Conservation (phyloP, 1,140 invertebrate genomes). For the Lanistes nyassanus region DNA sequence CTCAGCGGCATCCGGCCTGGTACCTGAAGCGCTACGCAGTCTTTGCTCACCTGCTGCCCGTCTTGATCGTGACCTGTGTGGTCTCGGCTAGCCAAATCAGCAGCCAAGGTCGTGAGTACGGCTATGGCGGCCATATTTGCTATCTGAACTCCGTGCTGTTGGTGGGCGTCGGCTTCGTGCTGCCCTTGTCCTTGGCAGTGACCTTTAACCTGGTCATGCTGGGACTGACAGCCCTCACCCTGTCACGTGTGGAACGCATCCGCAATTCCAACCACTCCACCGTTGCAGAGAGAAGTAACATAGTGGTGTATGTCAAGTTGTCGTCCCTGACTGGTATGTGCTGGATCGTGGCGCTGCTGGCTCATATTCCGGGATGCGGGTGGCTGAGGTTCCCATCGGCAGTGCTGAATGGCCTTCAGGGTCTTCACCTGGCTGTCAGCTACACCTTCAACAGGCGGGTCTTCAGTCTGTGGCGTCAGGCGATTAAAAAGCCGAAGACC, state of each 20-base stretch:
- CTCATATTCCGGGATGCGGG: slow-evolving; percentile 30
- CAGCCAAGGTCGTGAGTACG: slow-evolving; percentile 24
- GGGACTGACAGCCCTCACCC: slow-evolving; percentile 22
- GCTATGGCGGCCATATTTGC: slow-evolving; percentile 41
- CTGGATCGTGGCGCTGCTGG: slow-evolving; percentile 47
- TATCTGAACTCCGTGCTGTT: slow-evolving; percentile 37
- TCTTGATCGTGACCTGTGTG: slow-evolving; percentile 27
- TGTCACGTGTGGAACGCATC: slow-evolving; percentile 26
- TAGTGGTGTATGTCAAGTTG: slow-evolving; percentile 40
- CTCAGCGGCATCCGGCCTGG: slow-evolving; percentile 8
- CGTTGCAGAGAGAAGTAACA: slow-evolving; percentile 30
- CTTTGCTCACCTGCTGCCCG: slow-evolving; percentile 24
- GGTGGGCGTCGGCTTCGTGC: slow-evolving; percentile 38
- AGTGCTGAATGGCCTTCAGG: slow-evolving; percentile 72
- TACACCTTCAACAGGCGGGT: slow-evolving; percentile 43
- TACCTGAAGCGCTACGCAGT: slow-evolving; percentile 37
- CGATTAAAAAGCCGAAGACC: background rate
- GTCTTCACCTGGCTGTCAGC: slow-evolving; percentile 72
- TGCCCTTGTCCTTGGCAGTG: slow-evolving; percentile 38
- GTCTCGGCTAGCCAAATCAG: slow-evolving; percentile 17
- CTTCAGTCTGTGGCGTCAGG: slow-evolving; percentile 19
- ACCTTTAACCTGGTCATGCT: slow-evolving; percentile 41
- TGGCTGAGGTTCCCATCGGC: slow-evolving; percentile 71
- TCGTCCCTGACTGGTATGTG: slow-evolving; percentile 42
- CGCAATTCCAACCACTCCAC: slow-evolving; percentile 17